Base-by-base conservation (phyloP, 1,140 invertebrate genomes). In the Pseudomyrmex gracilis region DNA sequence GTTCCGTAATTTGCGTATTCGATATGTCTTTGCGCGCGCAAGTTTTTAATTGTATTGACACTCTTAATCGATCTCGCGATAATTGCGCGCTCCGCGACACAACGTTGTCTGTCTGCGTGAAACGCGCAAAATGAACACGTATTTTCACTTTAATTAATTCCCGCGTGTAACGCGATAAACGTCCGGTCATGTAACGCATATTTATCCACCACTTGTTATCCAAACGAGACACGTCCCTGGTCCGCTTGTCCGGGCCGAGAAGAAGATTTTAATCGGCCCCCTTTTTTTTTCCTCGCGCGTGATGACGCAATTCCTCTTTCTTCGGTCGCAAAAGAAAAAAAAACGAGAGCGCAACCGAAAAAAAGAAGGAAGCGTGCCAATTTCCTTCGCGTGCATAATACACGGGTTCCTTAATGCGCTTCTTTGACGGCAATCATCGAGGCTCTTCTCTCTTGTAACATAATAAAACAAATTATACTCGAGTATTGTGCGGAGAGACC, bases 151-250 rank as follows among this genome's bases (percentile, higher is more conserved):
- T 71, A 80, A 80, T 80, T 80, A 78, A 78, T 78, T 47, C 45
- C 15, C 45, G 43, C 22, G n/a, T 68, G 47, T 71, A 70, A 71
- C 76, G 4, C 53, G 20, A 60, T 68, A 82, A 71, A 86, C 53
- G 68, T 17, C 34, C 51, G 71, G 12, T 74, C 57, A 61, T 83
- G 84, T 73, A 86, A 77, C 67, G 73, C 64, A 20, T 74, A 76
- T 67, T 78, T 82, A 86, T 78, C 66, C 80, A 67, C 73, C 78
- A 88, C 88, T 90, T 90, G 83, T 90, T 90, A 90, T 85, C 77
- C 82, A 78, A 87, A 78, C 73, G 66, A 83, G 73, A 60, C 82
- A 49, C 73, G 80, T 84, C 66, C 70, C 82, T 83, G 89, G 80
- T 57, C 34, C 63, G 53, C 55, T 89, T 80, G 88, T 87, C 34